Conservation (phyloP, 2,797 vertebrate species). For the Gastrophryne carolinensis region DNA sequence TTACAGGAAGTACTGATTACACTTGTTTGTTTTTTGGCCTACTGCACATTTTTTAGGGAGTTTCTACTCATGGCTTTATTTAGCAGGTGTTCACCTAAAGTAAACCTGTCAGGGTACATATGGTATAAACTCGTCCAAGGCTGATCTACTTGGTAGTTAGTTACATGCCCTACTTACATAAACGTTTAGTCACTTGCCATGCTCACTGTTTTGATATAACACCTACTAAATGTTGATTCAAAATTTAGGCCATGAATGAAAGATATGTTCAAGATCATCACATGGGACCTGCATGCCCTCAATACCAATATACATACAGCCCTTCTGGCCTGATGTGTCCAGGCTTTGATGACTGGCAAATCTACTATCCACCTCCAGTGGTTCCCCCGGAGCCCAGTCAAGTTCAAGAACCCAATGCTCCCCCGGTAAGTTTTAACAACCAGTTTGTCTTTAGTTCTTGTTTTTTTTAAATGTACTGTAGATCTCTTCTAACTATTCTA, state of each 20-base stretch:
- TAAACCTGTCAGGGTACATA: too few relatives aligned
- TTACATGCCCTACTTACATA: too few relatives aligned
- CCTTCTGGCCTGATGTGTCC: constrained; percentile 76
- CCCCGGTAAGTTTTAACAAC: constrained; percentile 62
- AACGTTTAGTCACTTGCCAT: too few relatives aligned
- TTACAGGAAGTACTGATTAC: too few relatives aligned
- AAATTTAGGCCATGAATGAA: constrained; percentile 76
- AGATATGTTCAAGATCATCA: constrained; percentile 80
- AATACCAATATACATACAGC: constrained; percentile 85
- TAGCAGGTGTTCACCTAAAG: too few relatives aligned
- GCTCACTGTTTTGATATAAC: too few relatives aligned
- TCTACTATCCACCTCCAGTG: constrained; percentile 84
- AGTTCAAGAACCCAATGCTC: constrained; percentile 75
- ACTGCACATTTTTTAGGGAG: too few relatives aligned
- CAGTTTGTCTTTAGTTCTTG: not conserved
- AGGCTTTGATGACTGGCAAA: constrained; percentile 87
- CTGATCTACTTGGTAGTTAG: not conserved
- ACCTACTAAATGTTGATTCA: too few relatives aligned
- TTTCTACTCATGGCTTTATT: too few relatives aligned
- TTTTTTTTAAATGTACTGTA: not conserved
- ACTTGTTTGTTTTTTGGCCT: too few relatives aligned
- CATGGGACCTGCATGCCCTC: constrained; percentile 77
- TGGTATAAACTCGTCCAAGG: too few relatives aligned
- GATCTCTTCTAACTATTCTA: not conserved
- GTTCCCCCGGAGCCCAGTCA: constrained; percentile 68